Percentiles rank a stretch among this genome's conserved stretches.
Conservation (phyloP, 92 coral and sea anemone species). For the Zoanthus gigantus region DNA sequence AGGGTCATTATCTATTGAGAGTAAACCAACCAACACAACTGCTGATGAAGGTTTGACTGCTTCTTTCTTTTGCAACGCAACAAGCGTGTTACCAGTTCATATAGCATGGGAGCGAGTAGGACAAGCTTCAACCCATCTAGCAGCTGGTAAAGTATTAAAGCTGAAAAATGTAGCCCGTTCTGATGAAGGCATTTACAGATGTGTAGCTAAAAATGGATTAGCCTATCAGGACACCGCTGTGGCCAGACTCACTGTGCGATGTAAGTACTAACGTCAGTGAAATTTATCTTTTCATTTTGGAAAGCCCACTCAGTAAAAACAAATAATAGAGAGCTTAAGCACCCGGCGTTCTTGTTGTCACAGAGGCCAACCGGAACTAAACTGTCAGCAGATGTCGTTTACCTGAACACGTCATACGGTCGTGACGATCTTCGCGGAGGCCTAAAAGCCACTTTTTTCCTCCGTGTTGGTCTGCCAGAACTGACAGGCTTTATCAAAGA, state of each 20-base stretch:
- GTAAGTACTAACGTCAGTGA: slow-evolving; percentile 32
- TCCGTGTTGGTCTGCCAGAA: too few species aligned
- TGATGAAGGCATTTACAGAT: slow-evolving; percentile 72
- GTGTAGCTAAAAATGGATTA: slow-evolving; percentile 74
- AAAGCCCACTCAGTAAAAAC: too few species aligned
- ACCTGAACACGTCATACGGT: too few species aligned
- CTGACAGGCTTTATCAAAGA: too few species aligned
- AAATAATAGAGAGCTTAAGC: too few species aligned
- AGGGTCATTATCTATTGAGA: slow-evolving; percentile 71
- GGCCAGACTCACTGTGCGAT: slow-evolving; percentile 59
- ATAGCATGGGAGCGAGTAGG: slow-evolving; percentile 61
- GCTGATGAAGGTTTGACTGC: slow-evolving; percentile 56
- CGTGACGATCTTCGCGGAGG: too few species aligned
- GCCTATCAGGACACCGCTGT: slow-evolving; percentile 74
- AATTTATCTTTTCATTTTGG: too few species aligned
- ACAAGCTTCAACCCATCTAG: slow-evolving; percentile 1
- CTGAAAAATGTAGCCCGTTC: slow-evolving; percentile 40
- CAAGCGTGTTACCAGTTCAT: slow-evolving; percentile 38
- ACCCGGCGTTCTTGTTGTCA: too few species aligned
- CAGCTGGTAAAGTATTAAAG: slow-evolving; percentile 54
- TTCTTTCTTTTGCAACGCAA: slow-evolving; percentile 80
- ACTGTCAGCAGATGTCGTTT: too few species aligned
- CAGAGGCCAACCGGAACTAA: too few species aligned
- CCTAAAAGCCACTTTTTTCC: too few species aligned
- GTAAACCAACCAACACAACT: slow-evolving; percentile 58